These are phyloP conservation scores for Crotalus helleri DNA, from an alignment of 2,113 vertebrate species.

Conservation along the genomic window DNA sequence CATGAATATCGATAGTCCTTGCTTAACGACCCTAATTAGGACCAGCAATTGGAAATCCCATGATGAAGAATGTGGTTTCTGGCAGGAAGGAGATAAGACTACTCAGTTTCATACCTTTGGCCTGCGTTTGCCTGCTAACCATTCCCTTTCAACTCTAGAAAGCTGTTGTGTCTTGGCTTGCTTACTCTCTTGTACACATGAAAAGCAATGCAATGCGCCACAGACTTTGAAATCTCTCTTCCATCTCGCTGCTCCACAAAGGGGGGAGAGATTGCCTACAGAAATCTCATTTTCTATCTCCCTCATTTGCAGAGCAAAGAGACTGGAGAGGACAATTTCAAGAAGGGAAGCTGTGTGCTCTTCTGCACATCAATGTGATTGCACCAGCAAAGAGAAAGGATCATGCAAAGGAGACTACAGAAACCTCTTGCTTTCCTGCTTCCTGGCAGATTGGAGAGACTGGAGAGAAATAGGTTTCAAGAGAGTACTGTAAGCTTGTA, in stretches of 20 bases:
- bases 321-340: too few relatives aligned
- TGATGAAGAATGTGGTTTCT: not conserved
- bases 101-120: not conserved
- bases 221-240: not conserved
- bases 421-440: not conserved
- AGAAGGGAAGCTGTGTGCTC: too few relatives aligned
- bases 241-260: not conserved
- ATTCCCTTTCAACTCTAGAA: too few relatives aligned
- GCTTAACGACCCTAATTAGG: not conserved
- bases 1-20: not conserved
- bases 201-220: not conserved
- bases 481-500: not conserved
- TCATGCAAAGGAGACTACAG: not conserved
- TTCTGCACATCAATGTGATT: too few relatives aligned
- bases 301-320: too few relatives aligned
- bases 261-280: too few relatives aligned
- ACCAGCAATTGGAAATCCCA: not conserved
- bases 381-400: not conserved
- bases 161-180: not conserved
- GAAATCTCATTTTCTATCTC: too few relatives aligned
- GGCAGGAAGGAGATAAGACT: not conserved
- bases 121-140: not conserved
- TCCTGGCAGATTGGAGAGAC: not conserved
- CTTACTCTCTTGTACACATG: not conserved
- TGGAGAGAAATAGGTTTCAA: not conserved